phyloP scores from a whole-genome alignment of 2,888 invertebrate species.

The Theretra japonica region DNA sequence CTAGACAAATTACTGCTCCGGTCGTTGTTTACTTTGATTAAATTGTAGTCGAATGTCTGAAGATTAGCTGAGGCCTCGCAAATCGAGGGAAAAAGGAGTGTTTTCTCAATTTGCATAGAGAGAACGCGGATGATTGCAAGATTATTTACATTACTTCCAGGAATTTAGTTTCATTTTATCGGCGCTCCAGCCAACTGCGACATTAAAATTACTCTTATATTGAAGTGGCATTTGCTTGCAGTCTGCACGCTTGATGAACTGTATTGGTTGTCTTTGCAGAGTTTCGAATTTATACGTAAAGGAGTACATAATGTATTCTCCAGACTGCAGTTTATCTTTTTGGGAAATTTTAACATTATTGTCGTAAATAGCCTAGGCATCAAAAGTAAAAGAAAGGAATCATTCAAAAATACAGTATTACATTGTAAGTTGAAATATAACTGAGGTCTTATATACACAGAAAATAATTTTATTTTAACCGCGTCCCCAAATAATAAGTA shows the following conservation, averaged over 20 bases:
- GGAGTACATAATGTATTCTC: too few relatives aligned
- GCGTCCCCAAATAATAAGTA: constrained; percentile 12
- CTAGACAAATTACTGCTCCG: constrained; percentile 81
- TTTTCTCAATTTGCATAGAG: constrained; percentile 81
- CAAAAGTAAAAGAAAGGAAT: too few relatives aligned
- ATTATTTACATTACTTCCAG: constrained; percentile 29
- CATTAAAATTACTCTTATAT: neutral
- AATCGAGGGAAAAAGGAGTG: constrained; percentile 79
- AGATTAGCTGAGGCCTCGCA: constrained; percentile 82
- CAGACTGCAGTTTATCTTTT: too few relatives aligned
- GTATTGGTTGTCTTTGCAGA: too few relatives aligned
- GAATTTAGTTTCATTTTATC: constrained; percentile 27
- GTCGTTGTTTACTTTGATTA: constrained; percentile 84
- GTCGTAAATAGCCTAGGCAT: too few relatives aligned
- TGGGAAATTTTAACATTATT: too few relatives aligned
- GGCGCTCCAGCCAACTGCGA: neutral
- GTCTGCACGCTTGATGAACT: too few relatives aligned
- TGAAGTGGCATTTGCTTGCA: neutral
- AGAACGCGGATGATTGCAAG: constrained; percentile 68
- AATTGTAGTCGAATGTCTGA: constrained; percentile 83
- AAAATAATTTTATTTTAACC: neutral
- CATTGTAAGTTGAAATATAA: too few relatives aligned
- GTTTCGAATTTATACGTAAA: too few relatives aligned
- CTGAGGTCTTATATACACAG: neutral
- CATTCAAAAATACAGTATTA: too few relatives aligned